These are phyloP conservation scores for Tenualosa thibaudeaui DNA, from an alignment of 2,797 vertebrate genomes.

Conservation along the genomic window DNA sequence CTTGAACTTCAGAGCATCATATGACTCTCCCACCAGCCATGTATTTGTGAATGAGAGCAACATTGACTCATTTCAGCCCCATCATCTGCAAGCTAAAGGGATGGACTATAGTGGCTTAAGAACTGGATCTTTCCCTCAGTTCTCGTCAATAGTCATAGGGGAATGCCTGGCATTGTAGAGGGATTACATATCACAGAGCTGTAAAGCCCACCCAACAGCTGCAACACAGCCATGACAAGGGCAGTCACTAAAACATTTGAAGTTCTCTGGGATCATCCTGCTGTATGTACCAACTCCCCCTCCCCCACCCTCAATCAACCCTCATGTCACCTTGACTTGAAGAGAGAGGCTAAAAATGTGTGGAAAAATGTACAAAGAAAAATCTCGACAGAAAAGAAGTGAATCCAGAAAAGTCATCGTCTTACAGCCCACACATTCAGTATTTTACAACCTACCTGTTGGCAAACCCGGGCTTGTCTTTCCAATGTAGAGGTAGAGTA, in stretches of 20 bases:
- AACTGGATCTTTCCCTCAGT: background rate
- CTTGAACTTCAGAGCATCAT: background rate
- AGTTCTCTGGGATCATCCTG: background rate
- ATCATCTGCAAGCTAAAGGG: background rate
- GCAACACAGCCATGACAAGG: constrained; percentile 45
- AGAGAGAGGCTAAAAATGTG: too few species aligned
- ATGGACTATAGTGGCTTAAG: background rate
- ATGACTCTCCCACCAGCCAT: background rate
- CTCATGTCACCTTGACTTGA: background rate
- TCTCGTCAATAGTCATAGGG: constrained; percentile 38
- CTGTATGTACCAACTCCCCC: background rate
- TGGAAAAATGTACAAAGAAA: background rate
- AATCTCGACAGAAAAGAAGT: too few species aligned
- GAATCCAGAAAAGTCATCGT: background rate
- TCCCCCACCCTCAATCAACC: background rate
- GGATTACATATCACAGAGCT: constrained; percentile 51
- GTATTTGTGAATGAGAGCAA: background rate
- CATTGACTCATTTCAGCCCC: background rate
- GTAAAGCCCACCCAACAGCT: constrained; percentile 62
- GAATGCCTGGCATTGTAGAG: constrained; percentile 38
- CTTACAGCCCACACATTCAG: background rate
- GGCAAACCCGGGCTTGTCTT: constrained; percentile 90
- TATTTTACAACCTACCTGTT: constrained; percentile 74
- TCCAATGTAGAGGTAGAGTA: constrained; percentile 93
- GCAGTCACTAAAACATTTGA: constrained; percentile 16